These are phyloP conservation scores for Gonatopus flavifemur DNA, from an alignment of 1,140 invertebrate genomes.

Conservation along the genomic window DNA sequence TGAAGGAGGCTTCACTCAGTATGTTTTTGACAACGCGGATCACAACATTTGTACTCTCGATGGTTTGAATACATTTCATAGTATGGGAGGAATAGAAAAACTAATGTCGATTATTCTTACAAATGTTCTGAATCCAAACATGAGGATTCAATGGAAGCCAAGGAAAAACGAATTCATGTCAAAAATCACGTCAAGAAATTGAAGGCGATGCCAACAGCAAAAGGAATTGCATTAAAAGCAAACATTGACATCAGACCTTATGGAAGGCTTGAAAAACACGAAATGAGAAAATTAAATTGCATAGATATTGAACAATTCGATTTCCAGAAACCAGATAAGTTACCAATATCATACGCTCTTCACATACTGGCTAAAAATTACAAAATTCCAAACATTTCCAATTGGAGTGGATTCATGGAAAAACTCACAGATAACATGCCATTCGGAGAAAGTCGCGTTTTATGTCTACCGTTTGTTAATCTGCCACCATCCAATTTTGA, in stretches of 20 bases:
- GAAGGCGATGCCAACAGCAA: background rate
- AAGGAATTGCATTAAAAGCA: background rate
- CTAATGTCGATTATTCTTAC: constrained; percentile 11
- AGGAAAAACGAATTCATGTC: no score
- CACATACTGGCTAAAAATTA: no score
- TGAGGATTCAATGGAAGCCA: no score
- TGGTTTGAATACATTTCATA: constrained; percentile 26
- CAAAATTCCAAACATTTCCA: no score
- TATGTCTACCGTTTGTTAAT: constrained; percentile 21
- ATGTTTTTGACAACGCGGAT: constrained; percentile 31
- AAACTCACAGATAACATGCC: background rate
- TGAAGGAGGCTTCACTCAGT: constrained; percentile 16
- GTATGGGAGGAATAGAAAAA: constrained; percentile 24
- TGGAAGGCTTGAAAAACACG: no score
- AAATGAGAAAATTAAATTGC: no score
- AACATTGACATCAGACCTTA: background rate
- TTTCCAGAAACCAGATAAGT: no score
- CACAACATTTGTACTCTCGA: constrained; percentile 23
- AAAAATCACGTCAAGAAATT: constrained; percentile 8
- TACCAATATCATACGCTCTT: no score
- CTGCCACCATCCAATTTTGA: constrained; percentile 16
- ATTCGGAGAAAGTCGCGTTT: background rate
- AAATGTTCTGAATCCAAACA: background rate
- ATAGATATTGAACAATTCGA: no score
- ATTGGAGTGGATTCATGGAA: background rate